These are phyloP conservation scores for Macropis europaea DNA, from an alignment of 2,888 invertebrate genomes.

Conservation along the genomic window DNA sequence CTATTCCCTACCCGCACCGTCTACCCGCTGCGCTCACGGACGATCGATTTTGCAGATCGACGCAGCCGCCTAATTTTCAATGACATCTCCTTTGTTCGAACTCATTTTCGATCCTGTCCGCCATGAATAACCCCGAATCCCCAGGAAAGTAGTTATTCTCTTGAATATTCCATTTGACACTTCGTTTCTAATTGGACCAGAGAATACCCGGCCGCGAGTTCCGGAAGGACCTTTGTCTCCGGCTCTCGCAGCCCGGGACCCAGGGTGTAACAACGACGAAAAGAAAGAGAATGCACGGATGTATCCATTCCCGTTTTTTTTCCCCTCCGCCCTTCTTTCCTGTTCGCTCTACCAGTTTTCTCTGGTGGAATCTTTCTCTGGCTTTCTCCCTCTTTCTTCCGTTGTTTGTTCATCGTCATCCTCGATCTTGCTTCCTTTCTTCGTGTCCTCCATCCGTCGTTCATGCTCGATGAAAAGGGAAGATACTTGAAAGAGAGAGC, in stretches of 20 bases:
- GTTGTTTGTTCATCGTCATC: background rate
- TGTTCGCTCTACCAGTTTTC: slow-evolving; percentile 9
- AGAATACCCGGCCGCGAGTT: slow-evolving; percentile 31
- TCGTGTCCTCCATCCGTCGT: background rate
- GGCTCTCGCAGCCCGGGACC: slow-evolving; percentile 12
- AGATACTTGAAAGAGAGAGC: background rate
- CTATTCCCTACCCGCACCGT: too few species aligned
- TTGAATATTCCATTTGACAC: slow-evolving; percentile 53
- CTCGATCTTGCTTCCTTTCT: background rate
- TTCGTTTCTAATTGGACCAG: slow-evolving; percentile 53
- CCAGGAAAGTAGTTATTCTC: slow-evolving; percentile 44
- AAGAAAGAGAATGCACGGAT: slow-evolving; percentile 32
- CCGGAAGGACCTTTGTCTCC: slow-evolving; percentile 45
- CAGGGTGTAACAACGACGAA: slow-evolving; percentile 25
- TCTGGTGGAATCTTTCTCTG: too few species aligned
- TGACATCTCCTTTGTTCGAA: slow-evolving; percentile 22
- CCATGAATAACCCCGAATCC: slow-evolving; percentile 34
- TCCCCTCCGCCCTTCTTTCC: background rate
- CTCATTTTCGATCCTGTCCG: slow-evolving; percentile 24
- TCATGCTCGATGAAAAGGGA: background rate
- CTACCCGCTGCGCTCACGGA: background rate
- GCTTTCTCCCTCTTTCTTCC: background rate
- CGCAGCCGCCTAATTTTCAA: too few species aligned
- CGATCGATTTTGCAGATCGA: slow-evolving; percentile 16
- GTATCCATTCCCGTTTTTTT: slow-evolving; percentile 8